A percentile compares a stretch with the other conserved stretches of the same genome.
phyloP scores from a whole-genome alignment of 2,888 invertebrate genomes.

The Eumacrocentrus americanus region DNA sequence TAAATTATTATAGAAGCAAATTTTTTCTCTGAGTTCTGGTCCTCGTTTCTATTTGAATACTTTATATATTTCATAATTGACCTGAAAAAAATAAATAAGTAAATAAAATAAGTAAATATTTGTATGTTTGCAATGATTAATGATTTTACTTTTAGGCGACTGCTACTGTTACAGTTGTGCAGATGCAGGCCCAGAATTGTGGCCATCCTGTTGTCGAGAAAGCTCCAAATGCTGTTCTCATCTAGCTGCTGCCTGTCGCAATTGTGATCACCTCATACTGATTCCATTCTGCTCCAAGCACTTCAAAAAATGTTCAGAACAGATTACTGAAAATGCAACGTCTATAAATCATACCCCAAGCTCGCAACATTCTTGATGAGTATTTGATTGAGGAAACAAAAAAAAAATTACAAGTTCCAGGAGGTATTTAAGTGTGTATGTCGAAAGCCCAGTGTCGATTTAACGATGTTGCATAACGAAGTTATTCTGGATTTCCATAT shows the following conservation, averaged over 20 bases:
- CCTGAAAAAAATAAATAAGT: not conserved
- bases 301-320: conserved; percentile 55
- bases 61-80: too few species aligned
- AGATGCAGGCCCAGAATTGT: conserved; percentile 55
- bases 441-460: conserved; percentile 17
- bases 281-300: conserved; percentile 58
- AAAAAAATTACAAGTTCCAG: conserved; percentile 9
- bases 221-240: conserved; percentile 58
- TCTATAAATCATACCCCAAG: too few species aligned
- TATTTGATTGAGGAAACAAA: not conserved
- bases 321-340: too few species aligned
- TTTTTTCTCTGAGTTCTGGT: too few species aligned
- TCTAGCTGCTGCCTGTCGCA: conserved; percentile 59
- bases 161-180: conserved; percentile 59
- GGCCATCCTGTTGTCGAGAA: conserved; percentile 59
- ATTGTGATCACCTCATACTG: conserved; percentile 56
- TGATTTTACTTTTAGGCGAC: conserved; percentile 50
- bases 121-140: conserved; percentile 3
- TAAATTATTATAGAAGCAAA: too few species aligned
- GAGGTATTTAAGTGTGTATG: too few species aligned
- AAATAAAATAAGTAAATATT: not conserved
- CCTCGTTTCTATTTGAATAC: too few species aligned
- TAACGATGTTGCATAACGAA: conserved; percentile 7
- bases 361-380: not conserved
- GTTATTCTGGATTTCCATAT: conserved; percentile 22